Base-by-base conservation (phyloP, 2,113 vertebrate species). In the Rhinichthys klamathensis region DNA sequence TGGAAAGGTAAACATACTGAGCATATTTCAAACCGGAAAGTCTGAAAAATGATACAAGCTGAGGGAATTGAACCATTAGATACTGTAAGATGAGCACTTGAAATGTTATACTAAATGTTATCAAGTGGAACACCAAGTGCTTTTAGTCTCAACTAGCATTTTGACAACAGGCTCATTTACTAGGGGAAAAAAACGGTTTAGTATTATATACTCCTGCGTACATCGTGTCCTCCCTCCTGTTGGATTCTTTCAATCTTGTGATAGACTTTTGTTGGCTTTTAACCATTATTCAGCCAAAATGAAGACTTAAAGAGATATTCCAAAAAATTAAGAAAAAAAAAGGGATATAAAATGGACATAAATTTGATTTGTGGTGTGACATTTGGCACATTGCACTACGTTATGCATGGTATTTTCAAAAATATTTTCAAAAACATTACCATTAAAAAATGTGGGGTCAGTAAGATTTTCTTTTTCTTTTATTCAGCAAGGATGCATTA, bases 31-130 rank as follows among this genome's bases (percentile, higher is more conserved):
- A 79, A 44, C 9, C 0, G 32, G 32, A 41, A 60, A 27, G 15
- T 30, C 9, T 10, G 23, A 21, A 35, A 76, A 51, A n/a, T 32
- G 23, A 56, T 56, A 56, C 54, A 56, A n/a, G 6, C 60, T 1
- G 58, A 41, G 2, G 58, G 12, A 76, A 41, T 56, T 15, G 23
- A 35, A 35, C 32, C 56, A 41, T 79, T 6, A 44, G 35, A 72
- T 12, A 56, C 30, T 23, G 80, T 72, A 83, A 83, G 65, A 72
- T 83, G 80, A 83, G 30, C 41, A 56, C 44, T 32, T 49, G 81
- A 69, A 79, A 88, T 79, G 35, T 74, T 70, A 86, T n/a, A 86
- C 75, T 81, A 70, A 86, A 54, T 63, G 63, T 80, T 77, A 65
- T 72, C 60, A 70, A 80, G 16, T 76, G 63, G 54, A 67, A 78